Evolutionary conservation across 2,113 vertebrate species (phyloP).

Genomic region (Ciconia boyciana): DNA sequence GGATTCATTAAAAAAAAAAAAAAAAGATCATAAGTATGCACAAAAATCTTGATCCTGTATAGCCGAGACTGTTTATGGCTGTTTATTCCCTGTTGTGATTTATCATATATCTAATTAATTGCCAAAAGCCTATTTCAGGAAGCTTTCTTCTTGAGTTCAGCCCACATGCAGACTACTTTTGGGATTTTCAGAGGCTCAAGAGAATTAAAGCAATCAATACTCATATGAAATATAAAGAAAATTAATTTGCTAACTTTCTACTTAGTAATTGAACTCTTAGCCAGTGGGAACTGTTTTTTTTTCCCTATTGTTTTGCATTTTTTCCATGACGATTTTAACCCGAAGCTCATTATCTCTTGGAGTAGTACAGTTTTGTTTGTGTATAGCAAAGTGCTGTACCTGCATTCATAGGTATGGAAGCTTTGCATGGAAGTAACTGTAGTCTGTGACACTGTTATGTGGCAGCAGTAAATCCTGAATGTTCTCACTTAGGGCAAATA

Average conservation of each 20-base stretch:
- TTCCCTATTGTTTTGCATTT: background rate
- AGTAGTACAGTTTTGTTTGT: background rate
- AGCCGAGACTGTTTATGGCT: background rate
- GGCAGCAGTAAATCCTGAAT: background rate
- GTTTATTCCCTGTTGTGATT: background rate
- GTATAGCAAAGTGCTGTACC: background rate
- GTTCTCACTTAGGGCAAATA: background rate
- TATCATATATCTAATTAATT: background rate
- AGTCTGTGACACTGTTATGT: background rate
- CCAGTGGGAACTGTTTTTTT: background rate
- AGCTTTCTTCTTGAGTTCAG: background rate
- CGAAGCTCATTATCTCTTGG: background rate
- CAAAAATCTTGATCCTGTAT: background rate
- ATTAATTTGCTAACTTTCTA: background rate
- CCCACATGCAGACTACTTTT: background rate
- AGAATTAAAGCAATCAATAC: background rate
- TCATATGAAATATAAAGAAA: background rate
- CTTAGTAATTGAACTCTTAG: background rate
- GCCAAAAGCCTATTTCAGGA: background rate
- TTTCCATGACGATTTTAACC: background rate
- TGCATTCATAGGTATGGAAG: background rate
- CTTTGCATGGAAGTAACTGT: background rate
- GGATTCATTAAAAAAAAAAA: background rate
- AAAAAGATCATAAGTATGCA: background rate
- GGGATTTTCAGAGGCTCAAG: background rate